Evolutionary conservation across 2,888 invertebrate species (phyloP).

Genomic region (Synergus laeviventris): DNA sequence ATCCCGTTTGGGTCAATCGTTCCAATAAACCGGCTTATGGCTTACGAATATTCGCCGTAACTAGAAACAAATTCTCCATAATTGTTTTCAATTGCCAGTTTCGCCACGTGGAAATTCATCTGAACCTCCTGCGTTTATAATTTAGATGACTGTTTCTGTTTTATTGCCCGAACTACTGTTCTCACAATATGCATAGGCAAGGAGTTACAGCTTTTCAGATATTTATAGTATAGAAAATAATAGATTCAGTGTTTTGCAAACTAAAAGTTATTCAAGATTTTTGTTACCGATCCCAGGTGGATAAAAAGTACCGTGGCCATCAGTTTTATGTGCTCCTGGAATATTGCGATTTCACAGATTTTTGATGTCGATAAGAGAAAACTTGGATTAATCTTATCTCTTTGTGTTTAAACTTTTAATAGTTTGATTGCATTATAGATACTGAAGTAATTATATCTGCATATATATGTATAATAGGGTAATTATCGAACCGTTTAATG

Average conservation of each 20-base stretch:
- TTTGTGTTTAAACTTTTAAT: no score
- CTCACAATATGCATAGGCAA: background rate
- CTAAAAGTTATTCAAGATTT: background rate
- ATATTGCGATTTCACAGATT: background rate
- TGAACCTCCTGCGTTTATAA: constrained; percentile 56
- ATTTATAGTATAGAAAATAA: background rate
- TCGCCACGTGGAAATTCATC: constrained; percentile 33
- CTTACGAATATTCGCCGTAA: constrained; percentile 39
- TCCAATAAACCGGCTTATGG: constrained; percentile 43
- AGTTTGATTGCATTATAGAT: background rate
- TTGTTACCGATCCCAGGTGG: background rate
- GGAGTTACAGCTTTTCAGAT: background rate
- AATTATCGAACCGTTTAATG: constrained; percentile 17
- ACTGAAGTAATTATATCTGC: background rate
- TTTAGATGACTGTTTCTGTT: constrained; percentile 62
- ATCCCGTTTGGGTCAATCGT: constrained; percentile 59
- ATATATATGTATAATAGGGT: background rate
- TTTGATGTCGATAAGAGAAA: background rate
- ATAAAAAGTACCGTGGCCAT: no score
- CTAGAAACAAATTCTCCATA: constrained; percentile 40
- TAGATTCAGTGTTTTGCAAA: background rate
- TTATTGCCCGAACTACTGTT: background rate
- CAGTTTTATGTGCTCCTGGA: no score
- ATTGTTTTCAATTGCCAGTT: constrained; percentile 44
- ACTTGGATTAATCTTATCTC: background rate